phyloP scores from a whole-genome alignment of 2,888 invertebrate genomes.

The Gonocerus acuteangulatus region DNA sequence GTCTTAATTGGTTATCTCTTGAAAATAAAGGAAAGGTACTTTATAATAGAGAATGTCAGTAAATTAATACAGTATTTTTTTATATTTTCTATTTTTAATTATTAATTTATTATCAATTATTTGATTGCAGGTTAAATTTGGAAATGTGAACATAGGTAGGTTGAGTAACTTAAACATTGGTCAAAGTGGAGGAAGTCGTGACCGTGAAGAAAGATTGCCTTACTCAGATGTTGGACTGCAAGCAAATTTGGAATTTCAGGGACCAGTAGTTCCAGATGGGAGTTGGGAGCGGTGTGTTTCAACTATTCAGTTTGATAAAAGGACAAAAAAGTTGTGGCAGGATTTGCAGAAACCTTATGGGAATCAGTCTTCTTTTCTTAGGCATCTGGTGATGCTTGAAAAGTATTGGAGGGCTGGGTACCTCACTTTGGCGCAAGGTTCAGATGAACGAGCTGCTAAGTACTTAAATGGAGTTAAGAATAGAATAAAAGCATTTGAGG shows the following conservation, averaged over 20 bases:
- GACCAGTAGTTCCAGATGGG: constrained; percentile 54
- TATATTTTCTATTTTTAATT: too few relatives aligned
- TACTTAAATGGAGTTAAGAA: constrained; percentile 76
- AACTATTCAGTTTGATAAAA: constrained; percentile 70
- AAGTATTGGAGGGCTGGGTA: constrained; percentile 78
- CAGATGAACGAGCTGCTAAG: constrained; percentile 63
- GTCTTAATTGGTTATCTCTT: too few relatives aligned
- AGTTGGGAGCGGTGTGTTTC: constrained; percentile 77
- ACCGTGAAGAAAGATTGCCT: constrained; percentile 11
- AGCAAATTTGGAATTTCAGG: constrained; percentile 64
- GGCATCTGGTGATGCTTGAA: constrained; percentile 71
- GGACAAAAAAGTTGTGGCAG: constrained; percentile 73
- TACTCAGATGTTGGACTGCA: constrained; percentile 60
- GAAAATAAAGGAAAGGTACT: too few relatives aligned
- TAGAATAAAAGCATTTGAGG: constrained; percentile 66
- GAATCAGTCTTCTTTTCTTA: constrained; percentile 74
- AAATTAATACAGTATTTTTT: too few relatives aligned
- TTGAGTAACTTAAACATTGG: constrained; percentile 38
- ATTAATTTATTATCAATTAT: too few relatives aligned
- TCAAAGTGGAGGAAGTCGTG: constrained; percentile 31
- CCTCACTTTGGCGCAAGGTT: constrained; percentile 62
- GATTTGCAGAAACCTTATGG: constrained; percentile 72
- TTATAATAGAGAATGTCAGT: too few relatives aligned
- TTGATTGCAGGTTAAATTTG: constrained; percentile 39
- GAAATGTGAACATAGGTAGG: constrained; percentile 39